Conservation (phyloP, 2,888 invertebrate genomes). For the Euplexia lucipara region DNA sequence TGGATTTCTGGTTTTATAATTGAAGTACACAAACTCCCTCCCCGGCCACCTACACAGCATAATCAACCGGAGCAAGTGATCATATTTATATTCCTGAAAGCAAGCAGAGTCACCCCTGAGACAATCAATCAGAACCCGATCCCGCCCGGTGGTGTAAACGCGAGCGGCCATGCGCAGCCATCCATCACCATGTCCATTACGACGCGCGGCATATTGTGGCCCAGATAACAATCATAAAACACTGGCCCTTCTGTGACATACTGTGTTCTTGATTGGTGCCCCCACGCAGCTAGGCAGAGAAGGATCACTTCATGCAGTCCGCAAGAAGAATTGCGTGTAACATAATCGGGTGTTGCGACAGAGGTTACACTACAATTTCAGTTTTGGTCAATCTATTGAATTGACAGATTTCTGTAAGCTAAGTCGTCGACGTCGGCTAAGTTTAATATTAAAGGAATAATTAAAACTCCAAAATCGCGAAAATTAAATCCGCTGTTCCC, state of each 20-base stretch:
- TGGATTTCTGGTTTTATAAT: no score
- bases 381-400: background rate
- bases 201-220: conserved; percentile 59
- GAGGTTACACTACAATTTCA: background rate
- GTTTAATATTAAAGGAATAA: no score
- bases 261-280: conserved; percentile 50
- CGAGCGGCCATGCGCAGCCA: conserved; percentile 36
- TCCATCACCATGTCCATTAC: conserved; percentile 61
- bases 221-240: conserved; percentile 66
- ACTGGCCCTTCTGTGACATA: conserved; percentile 26
- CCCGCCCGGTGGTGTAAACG: conserved; percentile 33
- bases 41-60: background rate
- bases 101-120: conserved; percentile 24
- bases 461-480: no score
- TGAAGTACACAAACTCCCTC: background rate
- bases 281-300: background rate
- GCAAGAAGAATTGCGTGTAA: background rate
- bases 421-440: no score
- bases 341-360: no score
- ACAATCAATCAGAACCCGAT: conserved; percentile 62
- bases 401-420: no score
- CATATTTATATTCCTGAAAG: conserved; percentile 37
- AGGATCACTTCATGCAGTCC: conserved; percentile 17
- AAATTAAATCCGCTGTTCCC: no score
- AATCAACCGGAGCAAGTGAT: conserved; percentile 17